A percentile compares a stretch with the other conserved stretches of the same genome.
Evolutionary conservation across 2,888 invertebrate genomes (phyloP).

Genomic region (Myopa tessellatipennis): DNA sequence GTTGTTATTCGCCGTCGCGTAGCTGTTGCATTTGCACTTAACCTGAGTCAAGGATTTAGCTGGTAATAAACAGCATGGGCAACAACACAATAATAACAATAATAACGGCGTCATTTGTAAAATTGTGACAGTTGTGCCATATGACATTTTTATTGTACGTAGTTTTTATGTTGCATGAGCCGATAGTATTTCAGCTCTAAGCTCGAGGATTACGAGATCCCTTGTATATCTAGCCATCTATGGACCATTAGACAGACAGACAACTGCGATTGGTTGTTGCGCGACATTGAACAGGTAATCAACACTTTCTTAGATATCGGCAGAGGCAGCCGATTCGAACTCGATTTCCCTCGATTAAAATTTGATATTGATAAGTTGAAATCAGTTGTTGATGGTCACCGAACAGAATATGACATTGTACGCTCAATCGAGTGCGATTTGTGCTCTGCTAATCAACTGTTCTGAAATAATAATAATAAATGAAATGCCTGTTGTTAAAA

Average conservation of each 20-base stretch:
- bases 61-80: not conserved
- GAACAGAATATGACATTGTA: not conserved
- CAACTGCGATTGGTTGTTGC: not conserved
- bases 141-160: not conserved
- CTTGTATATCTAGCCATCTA: slow-evolving; percentile 1
- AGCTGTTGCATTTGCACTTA: not conserved
- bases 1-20: no score
- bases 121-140: not conserved
- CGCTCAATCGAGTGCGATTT: no score
- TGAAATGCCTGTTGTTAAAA: no score
- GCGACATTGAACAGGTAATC: slow-evolving; percentile 5
- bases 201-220: slow-evolving; percentile 13
- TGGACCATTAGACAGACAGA: not conserved
- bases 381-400: not conserved
- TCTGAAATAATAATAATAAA: no score
- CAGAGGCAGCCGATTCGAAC: not conserved
- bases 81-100: not conserved
- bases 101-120: not conserved
- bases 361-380: slow-evolving; percentile 1
- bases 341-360: not conserved
- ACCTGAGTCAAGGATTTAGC: slow-evolving; percentile 19
- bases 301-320: not conserved
- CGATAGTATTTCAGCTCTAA: not conserved
- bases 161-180: not conserved
- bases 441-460: no score